These are phyloP conservation scores for Ciona savignyi DNA, from an alignment of 23 tunicate genomes.

Conservation along the genomic window DNA sequence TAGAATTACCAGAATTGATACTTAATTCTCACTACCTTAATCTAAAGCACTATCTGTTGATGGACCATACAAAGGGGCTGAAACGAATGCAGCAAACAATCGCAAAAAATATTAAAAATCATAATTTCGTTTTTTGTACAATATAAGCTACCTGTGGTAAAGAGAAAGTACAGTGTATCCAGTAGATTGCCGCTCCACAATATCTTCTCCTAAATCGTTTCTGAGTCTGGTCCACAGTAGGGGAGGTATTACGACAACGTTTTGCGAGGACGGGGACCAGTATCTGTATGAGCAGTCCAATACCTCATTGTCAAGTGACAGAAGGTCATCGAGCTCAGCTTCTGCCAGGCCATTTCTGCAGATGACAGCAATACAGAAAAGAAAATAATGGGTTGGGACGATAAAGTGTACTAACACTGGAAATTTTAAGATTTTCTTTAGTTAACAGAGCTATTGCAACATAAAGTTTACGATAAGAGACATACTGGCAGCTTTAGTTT, in stretches of 20 bases:
- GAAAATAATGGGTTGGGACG: too few relatives aligned
- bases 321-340: slow-evolving; percentile 58
- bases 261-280: slow-evolving; percentile 67
- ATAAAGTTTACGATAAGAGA: too few relatives aligned
- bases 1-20: neutral
- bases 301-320: slow-evolving; percentile 71
- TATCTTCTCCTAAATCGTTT: slow-evolving; percentile 39
- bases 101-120: neutral
- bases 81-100: too few relatives aligned
- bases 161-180: slow-evolving; percentile 71
- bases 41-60: neutral
- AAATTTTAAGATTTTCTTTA: too few relatives aligned
- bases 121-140: neutral
- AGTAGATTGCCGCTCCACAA: slow-evolving; percentile 71
- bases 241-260: slow-evolving; percentile 50
- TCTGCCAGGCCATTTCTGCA: slow-evolving; percentile 71
- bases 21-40: neutral
- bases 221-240: slow-evolving; percentile 52
- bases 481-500: too few relatives aligned
- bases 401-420: too few relatives aligned
- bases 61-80: too few relatives aligned
- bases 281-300: slow-evolving; percentile 40
- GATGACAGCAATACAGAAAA: too few relatives aligned
- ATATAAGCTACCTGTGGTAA: slow-evolving; percentile 46
- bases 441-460: too few relatives aligned